Percentiles rank a stretch among this genome's conserved stretches.
These are phyloP conservation scores for Taphrorychus bicolor DNA, from an alignment of 2,888 invertebrate species.

Conservation along the genomic window DNA sequence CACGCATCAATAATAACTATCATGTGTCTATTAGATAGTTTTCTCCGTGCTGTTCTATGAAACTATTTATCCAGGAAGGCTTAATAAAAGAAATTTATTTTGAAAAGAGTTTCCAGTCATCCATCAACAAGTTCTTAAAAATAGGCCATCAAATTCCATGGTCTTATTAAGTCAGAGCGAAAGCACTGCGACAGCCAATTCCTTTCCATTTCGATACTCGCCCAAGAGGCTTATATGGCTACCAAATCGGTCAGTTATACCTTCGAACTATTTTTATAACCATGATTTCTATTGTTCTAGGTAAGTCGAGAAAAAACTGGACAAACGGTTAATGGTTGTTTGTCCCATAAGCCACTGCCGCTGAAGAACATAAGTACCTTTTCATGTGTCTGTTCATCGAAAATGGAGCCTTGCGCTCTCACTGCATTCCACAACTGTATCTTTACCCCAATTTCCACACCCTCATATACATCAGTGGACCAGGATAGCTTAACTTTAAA, in stretches of 20 bases:
- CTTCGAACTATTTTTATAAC: slow-evolving; percentile 14
- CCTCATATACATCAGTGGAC: no score
- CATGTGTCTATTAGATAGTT: no score
- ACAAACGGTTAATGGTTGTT: background rate
- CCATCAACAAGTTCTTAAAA: no score
- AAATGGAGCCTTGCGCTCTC: background rate
- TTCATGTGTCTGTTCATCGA: background rate
- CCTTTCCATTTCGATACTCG: background rate
- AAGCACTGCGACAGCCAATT: background rate
- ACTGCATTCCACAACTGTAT: no score
- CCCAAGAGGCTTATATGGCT: background rate
- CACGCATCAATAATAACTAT: no score
- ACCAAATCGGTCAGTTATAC: background rate
- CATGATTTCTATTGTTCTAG: slow-evolving; percentile 20
- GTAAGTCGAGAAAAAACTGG: slow-evolving; percentile 15
- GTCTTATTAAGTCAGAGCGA: background rate
- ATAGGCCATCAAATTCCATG: background rate
- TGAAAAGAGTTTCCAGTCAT: no score
- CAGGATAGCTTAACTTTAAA: no score
- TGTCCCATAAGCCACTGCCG: no score
- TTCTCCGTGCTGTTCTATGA: no score
- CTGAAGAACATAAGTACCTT: slow-evolving; percentile 2
- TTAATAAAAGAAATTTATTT: no score
- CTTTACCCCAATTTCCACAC: no score
- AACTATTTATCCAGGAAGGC: no score